These are phyloP conservation scores for Agrotis clavis DNA, from an alignment of 2,888 invertebrate genomes.

Conservation along the genomic window DNA sequence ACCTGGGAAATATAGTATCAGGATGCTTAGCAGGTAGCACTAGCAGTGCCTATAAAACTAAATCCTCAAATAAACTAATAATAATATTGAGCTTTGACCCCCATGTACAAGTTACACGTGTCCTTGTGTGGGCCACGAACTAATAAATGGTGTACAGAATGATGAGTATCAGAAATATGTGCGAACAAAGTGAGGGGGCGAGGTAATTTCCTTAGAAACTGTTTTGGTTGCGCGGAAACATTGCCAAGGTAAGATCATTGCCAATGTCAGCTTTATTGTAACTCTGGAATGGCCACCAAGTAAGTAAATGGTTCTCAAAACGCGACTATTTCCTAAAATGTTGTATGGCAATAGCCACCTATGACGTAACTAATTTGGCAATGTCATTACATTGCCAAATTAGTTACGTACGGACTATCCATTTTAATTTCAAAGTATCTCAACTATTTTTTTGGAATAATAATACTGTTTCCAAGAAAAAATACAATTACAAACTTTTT, in stretches of 20 bases:
- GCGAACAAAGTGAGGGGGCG: constrained; percentile 35
- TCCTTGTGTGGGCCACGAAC: constrained; percentile 24
- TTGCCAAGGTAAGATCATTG: constrained; percentile 46
- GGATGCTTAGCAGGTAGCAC: no score
- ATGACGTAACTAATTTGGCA: no score
- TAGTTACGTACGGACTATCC: no score
- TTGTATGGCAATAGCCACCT: no score
- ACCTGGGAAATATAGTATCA: no score
- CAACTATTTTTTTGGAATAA: no score
- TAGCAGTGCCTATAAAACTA: neutral
- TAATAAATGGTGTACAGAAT: constrained; percentile 33
- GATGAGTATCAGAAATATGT: constrained; percentile 33
- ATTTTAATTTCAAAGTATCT: no score
- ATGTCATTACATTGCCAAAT: no score
- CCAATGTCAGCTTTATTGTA: constrained; percentile 25
- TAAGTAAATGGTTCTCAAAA: neutral
- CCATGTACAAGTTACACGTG: constrained; percentile 32
- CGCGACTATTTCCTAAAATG: no score
- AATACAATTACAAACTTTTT: no score
- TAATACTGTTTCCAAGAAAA: no score
- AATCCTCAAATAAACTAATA: constrained; percentile 13
- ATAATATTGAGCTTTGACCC: constrained; percentile 19
- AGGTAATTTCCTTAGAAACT: constrained; percentile 40
- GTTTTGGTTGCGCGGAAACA: constrained; percentile 20
- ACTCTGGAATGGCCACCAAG: neutral